Conservation (phyloP, 35 echinoderm and acorn worm species). For the Antedon bifida region DNA sequence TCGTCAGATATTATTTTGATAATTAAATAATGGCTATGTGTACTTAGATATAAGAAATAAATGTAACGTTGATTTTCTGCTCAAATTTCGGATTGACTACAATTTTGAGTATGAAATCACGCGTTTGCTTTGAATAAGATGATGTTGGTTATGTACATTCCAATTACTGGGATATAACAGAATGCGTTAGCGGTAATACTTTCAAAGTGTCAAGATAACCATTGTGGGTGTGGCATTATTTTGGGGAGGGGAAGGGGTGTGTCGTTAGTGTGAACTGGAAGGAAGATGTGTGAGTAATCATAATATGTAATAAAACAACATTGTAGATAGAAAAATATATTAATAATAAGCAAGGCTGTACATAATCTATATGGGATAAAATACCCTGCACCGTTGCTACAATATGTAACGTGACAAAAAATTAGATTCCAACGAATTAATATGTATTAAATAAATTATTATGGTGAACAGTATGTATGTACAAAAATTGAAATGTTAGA, state of each 20-base stretch:
- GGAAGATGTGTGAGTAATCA: neutral
- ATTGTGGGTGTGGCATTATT: neutral
- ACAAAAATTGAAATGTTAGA: neutral
- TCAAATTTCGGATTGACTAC: neutral
- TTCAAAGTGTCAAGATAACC: neutral
- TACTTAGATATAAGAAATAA: neutral
- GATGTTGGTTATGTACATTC: too few relatives aligned
- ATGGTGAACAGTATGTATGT: neutral
- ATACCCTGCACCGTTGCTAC: neutral
- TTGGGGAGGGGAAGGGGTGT: neutral
- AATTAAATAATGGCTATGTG: neutral
- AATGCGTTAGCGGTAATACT: neutral
- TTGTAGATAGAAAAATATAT: neutral
- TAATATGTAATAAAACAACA: neutral
- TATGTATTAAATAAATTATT: neutral
- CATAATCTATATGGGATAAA: neutral
- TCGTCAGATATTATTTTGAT: neutral
- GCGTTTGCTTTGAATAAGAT: too few relatives aligned
- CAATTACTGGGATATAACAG: too few relatives aligned
- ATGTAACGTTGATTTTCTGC: too few relatives aligned
- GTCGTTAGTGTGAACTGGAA: neutral
- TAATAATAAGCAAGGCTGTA: neutral
- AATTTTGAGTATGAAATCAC: neutral
- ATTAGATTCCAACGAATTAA: neutral
- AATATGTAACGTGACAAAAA: neutral